Percentiles rank a stretch among this genome's conserved stretches.
Conservation (phyloP, 2,888 invertebrate genomes). For the Perdita meconis region DNA sequence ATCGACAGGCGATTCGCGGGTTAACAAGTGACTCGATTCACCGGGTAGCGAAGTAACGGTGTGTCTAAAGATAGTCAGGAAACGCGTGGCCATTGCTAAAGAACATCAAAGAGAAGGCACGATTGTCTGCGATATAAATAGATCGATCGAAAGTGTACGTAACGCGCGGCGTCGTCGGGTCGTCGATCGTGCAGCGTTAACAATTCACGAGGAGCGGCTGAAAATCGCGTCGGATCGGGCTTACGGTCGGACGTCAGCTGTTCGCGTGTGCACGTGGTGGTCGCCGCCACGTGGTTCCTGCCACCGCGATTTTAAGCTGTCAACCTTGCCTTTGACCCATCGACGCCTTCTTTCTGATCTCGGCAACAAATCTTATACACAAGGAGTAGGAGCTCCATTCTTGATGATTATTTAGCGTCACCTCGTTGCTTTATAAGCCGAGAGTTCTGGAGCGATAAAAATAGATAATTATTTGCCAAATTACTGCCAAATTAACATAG, state of each 20-base stretch:
- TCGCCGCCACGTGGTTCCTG: slow-evolving; percentile 33
- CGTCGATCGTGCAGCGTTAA: slow-evolving; percentile 63
- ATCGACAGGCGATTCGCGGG: no score
- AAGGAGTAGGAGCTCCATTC: no score
- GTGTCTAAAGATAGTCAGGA: slow-evolving; percentile 51
- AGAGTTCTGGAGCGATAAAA: no score
- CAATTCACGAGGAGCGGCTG: slow-evolving; percentile 53
- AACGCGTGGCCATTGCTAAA: slow-evolving; percentile 50
- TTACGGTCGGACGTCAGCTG: slow-evolving; percentile 26
- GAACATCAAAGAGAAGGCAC: slow-evolving; percentile 62
- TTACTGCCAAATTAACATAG: no score
- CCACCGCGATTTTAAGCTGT: slow-evolving; percentile 14
- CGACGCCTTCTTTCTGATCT: not conserved
- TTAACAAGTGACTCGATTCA: slow-evolving; percentile 9
- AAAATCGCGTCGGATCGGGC: slow-evolving; percentile 18
- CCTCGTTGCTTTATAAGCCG: no score
- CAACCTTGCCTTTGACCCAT: not conserved
- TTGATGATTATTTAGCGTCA: no score
- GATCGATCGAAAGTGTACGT: slow-evolving; percentile 65
- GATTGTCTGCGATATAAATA: slow-evolving; percentile 71
- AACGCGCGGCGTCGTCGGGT: slow-evolving; percentile 53
- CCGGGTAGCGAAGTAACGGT: slow-evolving; percentile 5
- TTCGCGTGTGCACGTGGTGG: slow-evolving; percentile 43
- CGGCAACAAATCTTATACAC: not conserved
- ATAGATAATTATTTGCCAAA: no score